Conservation (phyloP, 2,888 invertebrate genomes). For the Eupithecia vulgata region DNA sequence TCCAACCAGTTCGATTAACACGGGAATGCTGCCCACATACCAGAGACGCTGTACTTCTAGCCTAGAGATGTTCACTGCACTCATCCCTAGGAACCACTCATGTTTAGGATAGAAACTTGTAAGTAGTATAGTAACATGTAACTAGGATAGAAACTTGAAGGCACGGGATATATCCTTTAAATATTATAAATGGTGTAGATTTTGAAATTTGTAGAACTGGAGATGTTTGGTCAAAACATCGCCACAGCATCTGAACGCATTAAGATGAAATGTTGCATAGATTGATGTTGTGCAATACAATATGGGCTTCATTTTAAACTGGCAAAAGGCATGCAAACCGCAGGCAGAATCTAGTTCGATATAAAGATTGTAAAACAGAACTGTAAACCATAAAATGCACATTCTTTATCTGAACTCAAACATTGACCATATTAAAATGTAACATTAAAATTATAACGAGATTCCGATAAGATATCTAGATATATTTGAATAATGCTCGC, state of each 20-base stretch:
- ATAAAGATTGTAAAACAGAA: too few relatives aligned
- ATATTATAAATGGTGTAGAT: not conserved
- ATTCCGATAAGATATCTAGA: not conserved
- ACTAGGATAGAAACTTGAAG: not conserved
- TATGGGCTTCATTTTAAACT: too few relatives aligned
- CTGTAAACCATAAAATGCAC: too few relatives aligned
- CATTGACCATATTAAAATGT: not conserved
- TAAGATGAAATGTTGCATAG: too few relatives aligned
- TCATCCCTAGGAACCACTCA: constrained; percentile 4
- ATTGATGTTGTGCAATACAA: too few relatives aligned
- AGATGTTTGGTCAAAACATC: not conserved
- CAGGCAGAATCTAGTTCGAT: too few relatives aligned
- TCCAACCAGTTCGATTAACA: constrained; percentile 78
- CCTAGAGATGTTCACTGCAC: constrained; percentile 14
- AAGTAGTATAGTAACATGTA: too few relatives aligned
- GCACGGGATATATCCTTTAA: not conserved
- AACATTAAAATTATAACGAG: not conserved
- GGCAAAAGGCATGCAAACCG: too few relatives aligned
- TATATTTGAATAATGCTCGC: not conserved
- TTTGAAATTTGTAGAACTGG: not conserved
- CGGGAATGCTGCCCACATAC: constrained; percentile 75
- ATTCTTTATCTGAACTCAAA: too few relatives aligned
- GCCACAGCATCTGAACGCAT: too few relatives aligned
- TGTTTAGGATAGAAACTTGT: not conserved
- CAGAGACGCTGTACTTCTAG: constrained; percentile 27